Evolutionary conservation across 2,113 vertebrate species (phyloP).

Genomic region (Bujurquina vittata): DNA sequence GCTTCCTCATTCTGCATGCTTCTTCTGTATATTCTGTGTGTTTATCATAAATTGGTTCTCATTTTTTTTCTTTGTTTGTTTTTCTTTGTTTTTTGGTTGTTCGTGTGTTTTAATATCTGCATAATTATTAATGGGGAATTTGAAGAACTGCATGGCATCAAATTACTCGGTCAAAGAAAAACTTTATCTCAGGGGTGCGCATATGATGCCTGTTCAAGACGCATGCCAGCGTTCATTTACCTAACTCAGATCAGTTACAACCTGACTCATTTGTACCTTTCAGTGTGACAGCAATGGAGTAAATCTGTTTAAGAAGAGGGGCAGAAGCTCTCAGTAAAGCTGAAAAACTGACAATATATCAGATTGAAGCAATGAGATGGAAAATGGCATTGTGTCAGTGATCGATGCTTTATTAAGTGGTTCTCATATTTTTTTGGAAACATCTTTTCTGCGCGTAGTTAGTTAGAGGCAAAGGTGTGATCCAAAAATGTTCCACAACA

Average conservation of each 20-base stretch:
- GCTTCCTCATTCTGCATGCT: slow-evolving; percentile 34
- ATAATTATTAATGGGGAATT: background rate
- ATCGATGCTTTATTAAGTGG: background rate
- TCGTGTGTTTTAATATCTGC: background rate
- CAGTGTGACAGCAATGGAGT: background rate
- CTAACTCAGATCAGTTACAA: background rate
- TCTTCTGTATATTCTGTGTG: slow-evolving; percentile 4
- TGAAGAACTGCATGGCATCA: background rate
- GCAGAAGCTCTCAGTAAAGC: background rate
- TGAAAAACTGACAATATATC: background rate
- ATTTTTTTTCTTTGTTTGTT: background rate
- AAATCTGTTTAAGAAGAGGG: background rate
- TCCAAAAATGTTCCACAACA: background rate
- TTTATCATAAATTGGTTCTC: slow-evolving; percentile 7
- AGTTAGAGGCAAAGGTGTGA: slow-evolving; percentile 32
- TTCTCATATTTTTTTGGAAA: background rate
- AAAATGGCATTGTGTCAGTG: background rate
- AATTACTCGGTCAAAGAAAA: background rate
- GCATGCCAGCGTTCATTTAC: background rate
- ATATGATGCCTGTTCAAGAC: background rate
- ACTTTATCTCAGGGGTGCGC: background rate
- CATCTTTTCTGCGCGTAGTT: background rate
- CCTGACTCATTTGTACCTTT: slow-evolving; percentile 13
- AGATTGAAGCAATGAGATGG: background rate
- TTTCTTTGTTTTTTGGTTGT: background rate